A percentile compares a stretch with the other conserved stretches of the same genome.
Evolutionary conservation across 2,888 invertebrate species (phyloP).

Genomic region (Pheosia tremula): DNA sequence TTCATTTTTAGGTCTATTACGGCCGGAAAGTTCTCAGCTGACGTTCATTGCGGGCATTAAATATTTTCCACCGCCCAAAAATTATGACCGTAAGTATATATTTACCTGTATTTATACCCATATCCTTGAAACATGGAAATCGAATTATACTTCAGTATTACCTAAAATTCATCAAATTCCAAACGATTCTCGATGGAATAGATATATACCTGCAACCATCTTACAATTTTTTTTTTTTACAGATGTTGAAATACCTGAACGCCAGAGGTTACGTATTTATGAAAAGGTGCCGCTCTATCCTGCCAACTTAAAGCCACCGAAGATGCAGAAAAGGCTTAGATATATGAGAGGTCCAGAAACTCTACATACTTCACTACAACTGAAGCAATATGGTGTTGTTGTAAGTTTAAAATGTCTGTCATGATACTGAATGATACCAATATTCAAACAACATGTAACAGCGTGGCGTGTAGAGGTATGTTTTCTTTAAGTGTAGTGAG

Average conservation of each 20-base stretch:
- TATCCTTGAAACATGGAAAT: background rate
- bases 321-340: constrained; percentile 93
- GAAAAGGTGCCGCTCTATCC: constrained; percentile 90
- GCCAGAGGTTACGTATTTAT: constrained; percentile 87
- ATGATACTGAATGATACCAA: no score
- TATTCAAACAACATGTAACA: no score
- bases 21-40: constrained; percentile 56
- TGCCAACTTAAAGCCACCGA: constrained; percentile 88
- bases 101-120: background rate
- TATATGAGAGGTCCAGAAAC: constrained; percentile 96
- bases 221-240: constrained; percentile 20
- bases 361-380: constrained; percentile 92
- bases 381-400: constrained; percentile 97
- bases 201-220: no score
- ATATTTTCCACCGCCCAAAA: constrained; percentile 87
- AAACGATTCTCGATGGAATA: no score
- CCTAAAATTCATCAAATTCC: no score
- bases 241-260: constrained; percentile 91
- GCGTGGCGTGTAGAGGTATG: no score
- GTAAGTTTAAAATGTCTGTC: constrained; percentile 77
- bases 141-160: no score
- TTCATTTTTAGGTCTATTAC: constrained; percentile 56
- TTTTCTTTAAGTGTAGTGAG: no score
- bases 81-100: constrained; percentile 85
- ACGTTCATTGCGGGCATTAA: constrained; percentile 83